phyloP scores from a whole-genome alignment of 1,140 invertebrate species.

The Trachymyrmex septentrionalis region DNA sequence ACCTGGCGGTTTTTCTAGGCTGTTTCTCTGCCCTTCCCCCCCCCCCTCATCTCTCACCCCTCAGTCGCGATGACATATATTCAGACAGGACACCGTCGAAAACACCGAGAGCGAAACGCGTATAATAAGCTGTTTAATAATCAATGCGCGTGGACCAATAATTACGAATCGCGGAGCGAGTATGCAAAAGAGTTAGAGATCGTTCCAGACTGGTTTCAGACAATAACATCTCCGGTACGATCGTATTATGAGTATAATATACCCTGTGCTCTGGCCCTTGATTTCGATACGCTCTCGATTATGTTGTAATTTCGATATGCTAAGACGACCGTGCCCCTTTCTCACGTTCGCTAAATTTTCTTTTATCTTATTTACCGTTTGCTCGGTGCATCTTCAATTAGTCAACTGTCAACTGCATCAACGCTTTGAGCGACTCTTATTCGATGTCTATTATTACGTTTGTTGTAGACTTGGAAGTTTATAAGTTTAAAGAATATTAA shows the following conservation, averaged over 20 bases:
- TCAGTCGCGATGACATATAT: conserved; percentile 17
- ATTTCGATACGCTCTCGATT: conserved; percentile 84
- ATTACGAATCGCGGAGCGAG: conserved; percentile 84
- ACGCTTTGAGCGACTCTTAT: background rate
- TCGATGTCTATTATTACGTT: background rate
- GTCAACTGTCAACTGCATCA: conserved; percentile 8
- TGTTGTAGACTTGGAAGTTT: background rate
- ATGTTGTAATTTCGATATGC: conserved; percentile 86
- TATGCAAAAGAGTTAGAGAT: conserved; percentile 82
- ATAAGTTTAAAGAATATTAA: too few species aligned
- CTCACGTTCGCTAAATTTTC: conserved; percentile 77
- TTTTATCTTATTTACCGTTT: conserved; percentile 56
- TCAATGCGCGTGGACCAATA: conserved; percentile 84
- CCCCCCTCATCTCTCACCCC: too few species aligned
- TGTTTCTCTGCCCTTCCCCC: too few species aligned
- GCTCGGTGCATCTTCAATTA: conserved; percentile 42
- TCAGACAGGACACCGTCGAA: conserved; percentile 38
- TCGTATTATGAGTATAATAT: conserved; percentile 76
- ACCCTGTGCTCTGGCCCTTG: conserved; percentile 60
- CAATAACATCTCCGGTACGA: conserved; percentile 80
- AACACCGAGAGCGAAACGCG: conserved; percentile 69
- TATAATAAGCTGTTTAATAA: conserved; percentile 85
- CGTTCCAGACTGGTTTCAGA: conserved; percentile 85
- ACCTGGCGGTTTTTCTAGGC: conserved; percentile 40
- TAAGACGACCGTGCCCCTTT: conserved; percentile 76